phyloP scores from a whole-genome alignment of 2,797 vertebrate genomes.

The Potorous gilbertii region DNA sequence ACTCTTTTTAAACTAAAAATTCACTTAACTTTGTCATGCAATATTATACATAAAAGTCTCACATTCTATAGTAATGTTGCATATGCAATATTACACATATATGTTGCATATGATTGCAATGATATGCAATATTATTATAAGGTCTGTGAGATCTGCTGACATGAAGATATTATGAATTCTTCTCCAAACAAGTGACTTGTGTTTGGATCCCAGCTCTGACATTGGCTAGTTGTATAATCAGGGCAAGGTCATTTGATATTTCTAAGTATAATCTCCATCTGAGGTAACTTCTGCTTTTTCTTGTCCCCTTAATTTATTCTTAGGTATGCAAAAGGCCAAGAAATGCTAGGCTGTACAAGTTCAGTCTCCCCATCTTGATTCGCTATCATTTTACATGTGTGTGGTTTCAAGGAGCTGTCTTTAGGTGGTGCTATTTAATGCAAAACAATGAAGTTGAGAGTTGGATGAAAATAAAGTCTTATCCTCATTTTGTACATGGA shows the following conservation, averaged over 20 bases:
- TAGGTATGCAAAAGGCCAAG: not conserved
- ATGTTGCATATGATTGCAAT: too few species aligned
- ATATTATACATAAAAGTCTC: not conserved
- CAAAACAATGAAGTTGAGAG: constrained; percentile 19
- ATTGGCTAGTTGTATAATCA: not conserved
- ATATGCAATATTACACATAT: too few species aligned
- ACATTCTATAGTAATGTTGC: not conserved
- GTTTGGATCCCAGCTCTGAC: not conserved
- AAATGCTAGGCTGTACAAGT: not conserved
- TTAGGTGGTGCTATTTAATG: not conserved
- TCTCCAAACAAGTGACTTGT: not conserved
- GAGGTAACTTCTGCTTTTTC: not conserved
- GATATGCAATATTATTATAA: not conserved
- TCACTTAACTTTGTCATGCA: not conserved
- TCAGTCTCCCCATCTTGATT: not conserved
- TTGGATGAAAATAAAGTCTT: constrained; percentile 51
- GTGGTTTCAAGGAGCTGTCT: not conserved
- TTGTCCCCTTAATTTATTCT: not conserved
- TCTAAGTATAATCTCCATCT: not conserved
- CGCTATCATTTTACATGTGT: not conserved
- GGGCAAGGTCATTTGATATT: not conserved
- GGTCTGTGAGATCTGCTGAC: not conserved
- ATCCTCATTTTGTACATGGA: constrained; percentile 29
- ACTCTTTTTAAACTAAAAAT: not conserved
- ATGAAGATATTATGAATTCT: not conserved